Evolutionary conservation across 2,797 vertebrate species (phyloP).

Genomic region (Adrianichthys oophorus): DNA sequence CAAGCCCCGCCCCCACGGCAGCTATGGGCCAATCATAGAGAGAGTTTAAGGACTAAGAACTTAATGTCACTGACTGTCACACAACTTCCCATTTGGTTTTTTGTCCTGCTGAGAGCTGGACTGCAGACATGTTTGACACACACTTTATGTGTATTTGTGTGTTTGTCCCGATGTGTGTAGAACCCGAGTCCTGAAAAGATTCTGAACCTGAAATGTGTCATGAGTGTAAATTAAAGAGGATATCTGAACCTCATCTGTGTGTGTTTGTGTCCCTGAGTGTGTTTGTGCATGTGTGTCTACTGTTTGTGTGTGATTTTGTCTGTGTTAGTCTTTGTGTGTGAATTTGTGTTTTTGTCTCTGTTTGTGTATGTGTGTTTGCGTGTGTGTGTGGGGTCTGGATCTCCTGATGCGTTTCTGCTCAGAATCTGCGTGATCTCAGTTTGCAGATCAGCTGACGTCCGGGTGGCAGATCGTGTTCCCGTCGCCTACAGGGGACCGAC

Average conservation of each 20-base stretch:
- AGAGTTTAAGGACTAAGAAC: background rate
- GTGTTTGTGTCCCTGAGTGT: too few relatives aligned
- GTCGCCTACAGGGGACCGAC: slow-evolving; percentile 38
- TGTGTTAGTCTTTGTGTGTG: background rate
- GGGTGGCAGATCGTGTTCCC: slow-evolving; percentile 7
- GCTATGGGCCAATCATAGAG: slow-evolving; percentile 48
- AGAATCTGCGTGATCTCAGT: background rate
- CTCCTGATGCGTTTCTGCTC: background rate
- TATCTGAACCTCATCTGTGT: background rate
- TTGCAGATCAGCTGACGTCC: background rate
- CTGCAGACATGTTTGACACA: background rate
- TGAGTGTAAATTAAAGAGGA: background rate
- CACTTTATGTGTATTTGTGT: background rate
- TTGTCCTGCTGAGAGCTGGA: background rate
- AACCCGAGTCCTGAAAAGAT: background rate
- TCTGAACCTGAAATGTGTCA: background rate
- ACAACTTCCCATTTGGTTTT: too few relatives aligned
- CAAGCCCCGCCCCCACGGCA: slow-evolving; percentile 27
- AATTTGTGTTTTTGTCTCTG: background rate
- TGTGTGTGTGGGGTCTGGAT: background rate
- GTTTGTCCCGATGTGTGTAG: background rate
- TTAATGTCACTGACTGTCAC: too few relatives aligned
- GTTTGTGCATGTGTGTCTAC: too few relatives aligned
- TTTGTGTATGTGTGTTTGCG: background rate
- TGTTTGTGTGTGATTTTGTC: too few relatives aligned